Evolutionary conservation across 2,113 vertebrate species (phyloP).

Genomic region (Paratilapia polleni): DNA sequence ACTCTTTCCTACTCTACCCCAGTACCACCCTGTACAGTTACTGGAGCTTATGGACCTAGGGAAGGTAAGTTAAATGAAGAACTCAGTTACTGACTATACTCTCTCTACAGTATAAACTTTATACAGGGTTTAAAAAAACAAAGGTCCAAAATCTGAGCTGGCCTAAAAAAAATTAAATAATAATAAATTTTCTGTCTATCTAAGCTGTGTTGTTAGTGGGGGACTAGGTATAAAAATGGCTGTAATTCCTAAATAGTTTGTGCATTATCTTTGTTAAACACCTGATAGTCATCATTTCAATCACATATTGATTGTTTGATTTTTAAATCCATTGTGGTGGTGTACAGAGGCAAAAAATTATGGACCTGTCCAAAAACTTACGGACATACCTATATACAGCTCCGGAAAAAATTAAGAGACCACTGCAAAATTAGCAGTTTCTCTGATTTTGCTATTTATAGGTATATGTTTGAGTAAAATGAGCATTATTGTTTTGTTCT

Average conservation of each 20-base stretch:
- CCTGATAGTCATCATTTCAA: not conserved
- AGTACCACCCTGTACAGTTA: slow-evolving; percentile 96
- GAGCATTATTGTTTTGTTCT: too few species aligned
- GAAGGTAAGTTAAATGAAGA: slow-evolving; percentile 80
- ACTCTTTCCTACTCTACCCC: slow-evolving; percentile 93
- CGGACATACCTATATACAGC: not conserved
- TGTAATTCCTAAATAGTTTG: not conserved
- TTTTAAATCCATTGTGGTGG: not conserved
- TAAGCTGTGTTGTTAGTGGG: not conserved
- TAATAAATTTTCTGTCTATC: not conserved
- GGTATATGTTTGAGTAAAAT: too few species aligned
- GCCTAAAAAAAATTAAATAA: not conserved
- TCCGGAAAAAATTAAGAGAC: too few species aligned
- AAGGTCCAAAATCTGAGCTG: too few species aligned
- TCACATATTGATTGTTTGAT: not conserved
- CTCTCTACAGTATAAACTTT: not conserved
- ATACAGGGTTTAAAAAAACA: not conserved
- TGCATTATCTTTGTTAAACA: not conserved
- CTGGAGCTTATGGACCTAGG: slow-evolving; percentile 98
- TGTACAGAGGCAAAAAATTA: too few species aligned
- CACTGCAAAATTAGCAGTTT: too few species aligned
- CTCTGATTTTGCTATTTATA: too few species aligned
- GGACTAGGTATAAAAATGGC: not conserved
- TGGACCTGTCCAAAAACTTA: not conserved
- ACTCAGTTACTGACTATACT: not conserved